A percentile compares a stretch with the other conserved stretches of the same genome.
Conservation (phyloP, 2,888 invertebrate species). For the Drosophila maculinotata region DNA sequence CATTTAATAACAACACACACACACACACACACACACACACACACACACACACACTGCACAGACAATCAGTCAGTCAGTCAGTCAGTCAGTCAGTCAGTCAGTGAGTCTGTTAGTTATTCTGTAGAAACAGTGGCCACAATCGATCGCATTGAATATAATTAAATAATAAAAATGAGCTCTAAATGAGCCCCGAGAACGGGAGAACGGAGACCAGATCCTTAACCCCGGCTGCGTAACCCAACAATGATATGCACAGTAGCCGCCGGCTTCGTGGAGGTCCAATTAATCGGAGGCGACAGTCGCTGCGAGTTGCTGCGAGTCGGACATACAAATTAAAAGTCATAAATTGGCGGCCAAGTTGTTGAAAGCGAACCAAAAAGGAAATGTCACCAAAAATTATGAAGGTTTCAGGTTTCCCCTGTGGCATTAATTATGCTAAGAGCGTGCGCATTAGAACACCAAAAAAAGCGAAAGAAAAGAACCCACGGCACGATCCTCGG, state of each 20-base stretch:
- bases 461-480: conserved; percentile 1
- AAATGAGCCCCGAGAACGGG: conserved; percentile 42
- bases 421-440: conserved; percentile 74
- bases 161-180: conserved; percentile 62
- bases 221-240: no score
- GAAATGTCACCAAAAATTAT: conserved; percentile 81
- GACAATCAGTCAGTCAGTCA: conserved; percentile 11
- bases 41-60: neutral
- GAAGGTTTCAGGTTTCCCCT: conserved; percentile 64
- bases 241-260: conserved; percentile 80
- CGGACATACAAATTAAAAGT: conserved; percentile 79
- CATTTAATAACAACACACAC: conserved; percentile 44
- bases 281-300: conserved; percentile 74
- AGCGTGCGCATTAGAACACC: conserved; percentile 66
- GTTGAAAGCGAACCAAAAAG: conserved; percentile 49
- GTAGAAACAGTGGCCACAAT: neutral
- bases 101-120: conserved; percentile 4
- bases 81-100: neutral
- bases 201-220: conserved; percentile 20
- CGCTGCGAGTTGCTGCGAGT: conserved; percentile 45
- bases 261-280: conserved; percentile 73
- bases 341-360: conserved; percentile 66
- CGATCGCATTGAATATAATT: conserved; percentile 47
- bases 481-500: conserved; percentile 40
- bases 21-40: conserved; percentile 20